A percentile compares a stretch with the other conserved stretches of the same genome.
phyloP scores from a whole-genome alignment of 2,888 invertebrate species.

The Eupithecia subfuscata region DNA sequence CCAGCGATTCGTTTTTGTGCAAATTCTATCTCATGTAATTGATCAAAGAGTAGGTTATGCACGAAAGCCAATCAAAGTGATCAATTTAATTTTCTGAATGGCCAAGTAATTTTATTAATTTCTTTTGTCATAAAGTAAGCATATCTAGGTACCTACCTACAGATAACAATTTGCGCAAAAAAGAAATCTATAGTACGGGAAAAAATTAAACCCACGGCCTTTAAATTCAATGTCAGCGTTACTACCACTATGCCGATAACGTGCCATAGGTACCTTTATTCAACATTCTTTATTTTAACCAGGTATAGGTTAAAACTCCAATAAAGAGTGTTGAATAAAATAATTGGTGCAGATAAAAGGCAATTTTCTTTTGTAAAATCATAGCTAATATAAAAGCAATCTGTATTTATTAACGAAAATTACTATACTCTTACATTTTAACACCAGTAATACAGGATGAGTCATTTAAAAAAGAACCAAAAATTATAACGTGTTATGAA shows the following conservation, averaged over 20 bases:
- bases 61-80: too few species aligned
- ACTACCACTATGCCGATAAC: not conserved
- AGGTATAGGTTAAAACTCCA: not conserved
- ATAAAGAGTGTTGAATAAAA: not conserved
- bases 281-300: too few species aligned
- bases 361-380: not conserved
- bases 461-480: not conserved
- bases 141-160: too few species aligned
- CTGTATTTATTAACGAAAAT: not conserved
- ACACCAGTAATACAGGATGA: slow-evolving; percentile 4
- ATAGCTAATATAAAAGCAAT: not conserved
- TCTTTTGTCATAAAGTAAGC: too few species aligned
- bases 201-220: too few species aligned
- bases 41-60: too few species aligned
- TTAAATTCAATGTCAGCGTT: not conserved
- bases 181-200: too few species aligned
- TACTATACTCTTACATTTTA: not conserved
- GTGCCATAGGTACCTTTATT: not conserved
- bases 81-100: too few species aligned
- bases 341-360: not conserved
- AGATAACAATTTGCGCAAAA: too few species aligned
- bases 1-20: too few species aligned
- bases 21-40: too few species aligned
- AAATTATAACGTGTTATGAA: slow-evolving; percentile 17
- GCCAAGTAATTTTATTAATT: too few species aligned